Evolutionary conservation across 2,888 invertebrate species (phyloP), one percentile per base, ranked within the genome.

Genomic region (Poecilus cupreus): DNA sequence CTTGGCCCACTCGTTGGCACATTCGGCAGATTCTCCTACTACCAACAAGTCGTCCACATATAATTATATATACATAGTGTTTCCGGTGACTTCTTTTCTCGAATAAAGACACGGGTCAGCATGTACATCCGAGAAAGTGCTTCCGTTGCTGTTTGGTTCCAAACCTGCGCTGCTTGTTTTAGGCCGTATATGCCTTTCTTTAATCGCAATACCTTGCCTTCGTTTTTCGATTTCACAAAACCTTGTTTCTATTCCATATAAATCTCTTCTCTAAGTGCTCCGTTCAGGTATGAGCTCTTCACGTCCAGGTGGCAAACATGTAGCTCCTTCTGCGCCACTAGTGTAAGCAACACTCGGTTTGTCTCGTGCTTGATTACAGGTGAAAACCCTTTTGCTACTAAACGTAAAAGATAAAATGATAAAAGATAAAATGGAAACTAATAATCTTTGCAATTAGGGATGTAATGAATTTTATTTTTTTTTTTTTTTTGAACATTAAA

Each of bases 151-250:
- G n/a, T n/a, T n/a, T n/a, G 83, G 81, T 22, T 82, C 26, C 24
- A 84, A 84, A 5, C 51, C 51, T n/a, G n/a, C n/a, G n/a, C n/a
- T n/a, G n/a, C 20, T 13, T 46, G 5, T 1, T 46, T 86, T n/a
- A n/a, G n/a, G n/a, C n/a, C n/a, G 82, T 87, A 87, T 4, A 87
- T 51, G 32, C 82, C 80, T 74, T 81, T 85, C 4, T 74, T 83
- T 3, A 86, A 79, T 43, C 75, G 80, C 43, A 83, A 83, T 0
- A 83, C 84, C 37, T 82, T 60, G 4, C 11, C 43, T 20, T 72
- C 72, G 8, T 72, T 3, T 57, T 51, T 72, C 1, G 22, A 37
- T 13, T 32, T 39, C 26, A 46, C 64, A 79, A 79, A 83, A 43
- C 82, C 83, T 43, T 83, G 79, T 6, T 85, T 83, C n/a, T 83